These are phyloP conservation scores for Solenopsis invicta DNA, from an alignment of 1,140 invertebrate genomes.

Conservation along the genomic window DNA sequence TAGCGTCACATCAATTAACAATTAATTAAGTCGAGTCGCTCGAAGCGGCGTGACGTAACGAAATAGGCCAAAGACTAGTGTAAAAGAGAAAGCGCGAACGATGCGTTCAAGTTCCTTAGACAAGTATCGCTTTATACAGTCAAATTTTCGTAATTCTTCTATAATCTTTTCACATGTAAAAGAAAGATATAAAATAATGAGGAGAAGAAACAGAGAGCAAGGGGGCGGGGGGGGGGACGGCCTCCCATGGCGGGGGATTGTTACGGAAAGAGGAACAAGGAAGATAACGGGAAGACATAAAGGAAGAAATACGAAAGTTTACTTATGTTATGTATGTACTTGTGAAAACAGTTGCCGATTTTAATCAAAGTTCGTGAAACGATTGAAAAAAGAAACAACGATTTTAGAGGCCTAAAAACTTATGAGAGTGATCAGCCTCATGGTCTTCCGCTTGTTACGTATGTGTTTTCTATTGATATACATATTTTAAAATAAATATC, in stretches of 20 bases:
- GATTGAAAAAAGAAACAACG: slow-evolving; percentile 14
- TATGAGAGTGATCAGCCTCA: slow-evolving; percentile 50
- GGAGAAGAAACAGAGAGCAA: not conserved
- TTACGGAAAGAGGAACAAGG: not conserved
- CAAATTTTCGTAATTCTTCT: slow-evolving; percentile 2
- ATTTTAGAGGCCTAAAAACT: slow-evolving; percentile 32
- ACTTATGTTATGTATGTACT: slow-evolving; percentile 27
- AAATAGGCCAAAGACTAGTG: not conserved
- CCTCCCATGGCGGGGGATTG: too few species aligned
- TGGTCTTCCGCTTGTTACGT: slow-evolving; percentile 84
- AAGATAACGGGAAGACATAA: not conserved
- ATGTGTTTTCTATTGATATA: slow-evolving; percentile 86
- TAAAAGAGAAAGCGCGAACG: slow-evolving; percentile 40
- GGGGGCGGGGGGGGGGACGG: not conserved
- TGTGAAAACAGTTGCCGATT: slow-evolving; percentile 61
- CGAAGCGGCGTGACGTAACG: slow-evolving; percentile 32
- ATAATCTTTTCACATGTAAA: not conserved
- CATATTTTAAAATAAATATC: slow-evolving; percentile 86
- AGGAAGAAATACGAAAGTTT: not conserved
- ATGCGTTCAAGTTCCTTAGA: slow-evolving; percentile 72
- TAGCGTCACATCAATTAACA: not conserved
- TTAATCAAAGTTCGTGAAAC: slow-evolving; percentile 7
- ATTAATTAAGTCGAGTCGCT: not conserved
- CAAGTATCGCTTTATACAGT: slow-evolving; percentile 69
- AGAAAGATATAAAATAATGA: not conserved